These are phyloP conservation scores for Drosophila kambysellisi DNA, from an alignment of 2,888 invertebrate genomes.

Conservation along the genomic window DNA sequence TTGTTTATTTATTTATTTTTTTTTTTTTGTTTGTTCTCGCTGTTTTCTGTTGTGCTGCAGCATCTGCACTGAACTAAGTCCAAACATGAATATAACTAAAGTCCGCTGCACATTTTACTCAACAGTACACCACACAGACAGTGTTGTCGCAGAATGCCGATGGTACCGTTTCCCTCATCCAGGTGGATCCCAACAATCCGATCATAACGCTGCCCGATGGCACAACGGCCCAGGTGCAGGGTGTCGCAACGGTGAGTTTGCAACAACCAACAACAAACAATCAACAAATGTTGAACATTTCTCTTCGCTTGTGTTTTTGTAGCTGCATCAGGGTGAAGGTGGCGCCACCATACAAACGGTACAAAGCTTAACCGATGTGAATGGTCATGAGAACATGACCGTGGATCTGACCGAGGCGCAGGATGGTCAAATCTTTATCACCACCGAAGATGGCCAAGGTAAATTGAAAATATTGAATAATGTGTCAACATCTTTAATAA, in stretches of 20 bases:
- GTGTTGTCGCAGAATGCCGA: slow-evolving; percentile 98
- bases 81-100: neutral
- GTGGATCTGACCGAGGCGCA: slow-evolving; percentile 97
- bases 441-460: slow-evolving; percentile 97
- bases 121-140: slow-evolving; percentile 93
- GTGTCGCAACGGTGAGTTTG: slow-evolving; percentile 85
- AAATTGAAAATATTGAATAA: slow-evolving; percentile 54
- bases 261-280: neutral
- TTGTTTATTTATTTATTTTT: slow-evolving; percentile 5
- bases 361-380: slow-evolving; percentile 89
- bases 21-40: neutral
- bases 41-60: slow-evolving; percentile 17
- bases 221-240: slow-evolving; percentile 96
- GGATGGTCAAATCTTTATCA: slow-evolving; percentile 97
- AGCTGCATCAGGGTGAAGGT: slow-evolving; percentile 90
- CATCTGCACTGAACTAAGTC: neutral
- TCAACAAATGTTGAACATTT: neutral
- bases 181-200: slow-evolving; percentile 96
- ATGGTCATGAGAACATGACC: slow-evolving; percentile 92
- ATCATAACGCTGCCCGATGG: slow-evolving; percentile 98
- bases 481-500: neutral
- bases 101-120: slow-evolving; percentile 34
- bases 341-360: slow-evolving; percentile 88
- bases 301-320: neutral
- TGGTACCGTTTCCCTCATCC: slow-evolving; percentile 97